Evolutionary conservation across 2,888 invertebrate genomes (phyloP), one percentile per base, ranked within the genome.

Genomic region (Griposia aprilina): DNA sequence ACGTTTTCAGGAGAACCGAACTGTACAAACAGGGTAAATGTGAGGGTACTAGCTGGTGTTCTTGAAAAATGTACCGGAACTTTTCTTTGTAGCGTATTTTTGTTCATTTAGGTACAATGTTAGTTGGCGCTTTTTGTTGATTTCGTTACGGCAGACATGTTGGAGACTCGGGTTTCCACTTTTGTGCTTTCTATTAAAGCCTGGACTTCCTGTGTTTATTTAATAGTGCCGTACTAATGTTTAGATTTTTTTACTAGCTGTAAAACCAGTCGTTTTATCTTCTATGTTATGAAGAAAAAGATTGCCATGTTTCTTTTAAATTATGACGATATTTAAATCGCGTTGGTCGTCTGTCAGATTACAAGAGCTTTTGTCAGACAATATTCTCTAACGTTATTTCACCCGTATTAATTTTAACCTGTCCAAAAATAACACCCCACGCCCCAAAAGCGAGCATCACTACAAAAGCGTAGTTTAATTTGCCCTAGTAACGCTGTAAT

Each of bases 41-140:
- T 81, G 81, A 81, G 80, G 70, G 41, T 65, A 60, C 52, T 23
- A 23, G 48, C 50, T 50, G 20, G 41, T 57, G 55, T 69, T 67
- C 76, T 68, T 57, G 17, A 65, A 81, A 76, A 85, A 71, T 67
- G 50, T 70, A 17, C 62, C 36, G 68, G 59, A 71, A 68, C 71
- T 82, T 80, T 81, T 77, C 81, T 81, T 84, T 83, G 85, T 76
- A 81, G 71, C 15, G 30, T 65, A 60, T 75, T 84, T 83, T 70
- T 57, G 83, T 73, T 76, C 76, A 72, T 84, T 72, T 84, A 80
- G 30, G 50, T 73, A 57, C 65, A 70, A 66, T 73, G 72, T 73
- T 72, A 68, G 68, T 57, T 57, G 68, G 69, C 11, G 69, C 36
- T 57, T 83, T 82, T 60, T 65, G 59, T 73, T 83, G 59, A 78